A percentile compares a stretch with the other conserved stretches of the same genome.
phyloP scores from a whole-genome alignment of 2,113 vertebrate species.

The Onychostoma macrolepis region DNA sequence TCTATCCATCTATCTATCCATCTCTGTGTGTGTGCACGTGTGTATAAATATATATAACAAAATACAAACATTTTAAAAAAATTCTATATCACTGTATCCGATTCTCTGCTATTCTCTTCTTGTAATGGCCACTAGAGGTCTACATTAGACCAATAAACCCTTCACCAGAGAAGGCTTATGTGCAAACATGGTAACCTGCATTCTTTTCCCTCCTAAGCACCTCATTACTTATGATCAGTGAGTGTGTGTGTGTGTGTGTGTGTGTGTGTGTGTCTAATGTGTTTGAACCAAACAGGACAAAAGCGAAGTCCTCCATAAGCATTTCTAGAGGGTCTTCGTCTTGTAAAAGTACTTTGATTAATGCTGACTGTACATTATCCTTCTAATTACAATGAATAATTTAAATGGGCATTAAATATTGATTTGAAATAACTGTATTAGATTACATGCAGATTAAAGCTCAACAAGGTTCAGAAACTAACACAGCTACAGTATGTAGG shows the following conservation, averaged over 20 bases:
- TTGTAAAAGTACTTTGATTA: constrained; percentile 4
- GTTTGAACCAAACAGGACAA: background rate
- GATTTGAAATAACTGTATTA: constrained; percentile 19
- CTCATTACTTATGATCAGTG: background rate
- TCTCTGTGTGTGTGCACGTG: no score
- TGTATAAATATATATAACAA: no score
- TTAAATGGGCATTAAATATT: background rate
- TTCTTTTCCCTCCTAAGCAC: constrained; percentile 24
- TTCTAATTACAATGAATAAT: background rate
- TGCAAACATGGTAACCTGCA: constrained; percentile 19
- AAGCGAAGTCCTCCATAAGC: background rate
- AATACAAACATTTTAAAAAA: no score
- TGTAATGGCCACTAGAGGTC: constrained; percentile 46
- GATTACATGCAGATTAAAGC: background rate
- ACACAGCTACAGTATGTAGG: background rate
- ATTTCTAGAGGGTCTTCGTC: background rate
- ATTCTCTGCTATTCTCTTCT: background rate
- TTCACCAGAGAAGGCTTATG: background rate
- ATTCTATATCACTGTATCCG: no score
- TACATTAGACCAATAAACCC: background rate
- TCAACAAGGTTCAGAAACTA: background rate
- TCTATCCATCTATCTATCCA: no score
- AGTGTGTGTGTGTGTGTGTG: background rate
- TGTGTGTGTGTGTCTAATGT: background rate
- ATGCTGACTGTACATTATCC: background rate